Conservation (phyloP, 2,113 vertebrate genomes). For the Bos javanicus region DNA sequence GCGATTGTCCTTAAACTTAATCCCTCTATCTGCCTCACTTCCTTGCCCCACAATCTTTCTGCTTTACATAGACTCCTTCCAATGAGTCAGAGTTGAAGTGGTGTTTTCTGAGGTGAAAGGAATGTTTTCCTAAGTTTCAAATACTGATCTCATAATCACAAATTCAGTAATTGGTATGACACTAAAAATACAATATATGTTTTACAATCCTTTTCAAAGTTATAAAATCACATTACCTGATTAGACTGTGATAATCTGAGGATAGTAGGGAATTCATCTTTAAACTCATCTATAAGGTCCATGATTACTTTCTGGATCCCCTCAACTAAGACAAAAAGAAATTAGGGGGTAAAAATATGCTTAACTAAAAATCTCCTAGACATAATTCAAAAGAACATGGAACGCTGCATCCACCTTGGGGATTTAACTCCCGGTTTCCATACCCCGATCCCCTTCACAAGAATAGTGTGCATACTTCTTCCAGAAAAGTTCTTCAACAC, state of each 20-base stretch:
- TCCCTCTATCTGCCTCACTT: background rate
- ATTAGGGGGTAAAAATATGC: background rate
- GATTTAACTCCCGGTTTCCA: background rate
- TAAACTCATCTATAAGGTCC: conserved; percentile 75
- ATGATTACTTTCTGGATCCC: conserved; percentile 69
- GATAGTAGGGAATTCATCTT: conserved; percentile 68
- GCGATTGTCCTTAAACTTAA: background rate
- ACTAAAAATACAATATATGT: background rate
- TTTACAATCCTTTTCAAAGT: conserved; percentile 5
- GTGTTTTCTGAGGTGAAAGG: background rate
- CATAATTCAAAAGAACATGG: background rate
- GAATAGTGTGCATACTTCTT: conserved; percentile 57
- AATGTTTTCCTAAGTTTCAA: background rate
- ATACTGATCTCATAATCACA: conserved; percentile 21
- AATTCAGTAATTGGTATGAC: conserved; percentile 37
- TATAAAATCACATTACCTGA: conserved; percentile 56
- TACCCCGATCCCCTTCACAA: background rate
- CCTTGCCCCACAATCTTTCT: background rate
- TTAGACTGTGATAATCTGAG: conserved; percentile 63
- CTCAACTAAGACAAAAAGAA: conserved; percentile 58
- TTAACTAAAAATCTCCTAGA: background rate
- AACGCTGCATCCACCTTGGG: background rate
- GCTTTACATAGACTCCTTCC: background rate
- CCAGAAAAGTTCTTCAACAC: conserved; percentile 69
- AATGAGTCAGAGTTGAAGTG: background rate